Base-by-base conservation (phyloP, 2,797 vertebrate species). In the Xenentodon cancila region DNA sequence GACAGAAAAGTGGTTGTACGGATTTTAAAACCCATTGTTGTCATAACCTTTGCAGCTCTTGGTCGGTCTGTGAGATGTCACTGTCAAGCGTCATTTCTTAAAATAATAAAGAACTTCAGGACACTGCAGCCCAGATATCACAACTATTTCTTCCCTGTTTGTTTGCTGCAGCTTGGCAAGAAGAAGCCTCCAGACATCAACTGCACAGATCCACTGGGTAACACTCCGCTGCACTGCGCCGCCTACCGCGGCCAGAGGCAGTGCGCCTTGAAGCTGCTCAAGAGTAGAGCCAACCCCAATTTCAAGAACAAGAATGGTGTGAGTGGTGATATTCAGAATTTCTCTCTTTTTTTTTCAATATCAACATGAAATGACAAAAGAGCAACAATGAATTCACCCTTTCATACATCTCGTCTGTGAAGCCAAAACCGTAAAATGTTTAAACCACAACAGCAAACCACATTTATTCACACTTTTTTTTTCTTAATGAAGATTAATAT, bases 221-320 rank as follows among this genome's bases (percentile, higher is more conserved):
- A 99, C 84, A 99, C 97, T 0, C 96, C 97, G 0, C 82, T 99
- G 78, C 97, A 99, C 71, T 98, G 95, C 53, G 95, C 96, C 11
- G 95, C 96, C 0, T 99, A 99, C 86, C 95, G 97, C 17, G 96
- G 95, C 27, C 96, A 97, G 78, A 96, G 92, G 73, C 95, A 93
- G 9, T 97, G 96, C 68, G 97, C 95, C 54, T 60, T 95, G 68
- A 97, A 95, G 78, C 95, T 99, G 79, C 93, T 99, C 0, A 96
- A 92, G 90, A 93, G 87, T 25, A 95, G 96, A 53, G 96, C 97
- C 68, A 90, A 91, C 71, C 90, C 93, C 52, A 92, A 90, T 71
- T 85, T 94, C 80, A 95, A 90, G 83, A 99, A 99, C 86, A 96
- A 96, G 77, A 96, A 96, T 7, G 95, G 97, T 98, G 88, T 53